These are phyloP conservation scores for Empidonax traillii DNA, from an alignment of 2,113 vertebrate genomes.

Conservation along the genomic window DNA sequence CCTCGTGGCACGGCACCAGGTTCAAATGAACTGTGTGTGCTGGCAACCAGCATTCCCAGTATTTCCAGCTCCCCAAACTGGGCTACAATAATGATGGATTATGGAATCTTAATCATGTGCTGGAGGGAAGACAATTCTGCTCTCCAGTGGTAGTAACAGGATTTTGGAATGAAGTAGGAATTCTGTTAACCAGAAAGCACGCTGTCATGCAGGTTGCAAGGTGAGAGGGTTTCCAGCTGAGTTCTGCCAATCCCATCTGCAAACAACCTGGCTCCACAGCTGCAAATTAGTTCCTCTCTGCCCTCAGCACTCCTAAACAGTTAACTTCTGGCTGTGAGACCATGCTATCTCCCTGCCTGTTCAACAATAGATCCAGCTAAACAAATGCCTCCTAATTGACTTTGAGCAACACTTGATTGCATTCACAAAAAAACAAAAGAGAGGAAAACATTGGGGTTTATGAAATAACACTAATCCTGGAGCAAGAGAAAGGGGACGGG, in stretches of 20 bases:
- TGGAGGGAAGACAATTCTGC: neutral
- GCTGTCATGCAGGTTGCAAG: neutral
- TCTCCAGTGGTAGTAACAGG: neutral
- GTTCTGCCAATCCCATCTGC: neutral
- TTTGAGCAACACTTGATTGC: conserved; percentile 72
- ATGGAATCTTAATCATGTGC: conserved; percentile 5
- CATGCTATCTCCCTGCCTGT: conserved; percentile 34
- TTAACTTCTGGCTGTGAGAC: conserved; percentile 47
- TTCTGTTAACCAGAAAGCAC: neutral
- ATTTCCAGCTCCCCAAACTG: neutral
- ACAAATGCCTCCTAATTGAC: conserved; percentile 72
- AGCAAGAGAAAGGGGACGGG: conserved; percentile 56
- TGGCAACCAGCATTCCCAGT: neutral
- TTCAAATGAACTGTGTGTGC: neutral
- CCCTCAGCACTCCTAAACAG: neutral
- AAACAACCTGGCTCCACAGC: conserved; percentile 37
- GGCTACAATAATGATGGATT: neutral
- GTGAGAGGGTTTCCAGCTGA: conserved; percentile 24
- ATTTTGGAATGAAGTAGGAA: neutral
- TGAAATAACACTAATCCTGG: conserved; percentile 70
- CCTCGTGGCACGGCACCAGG: neutral
- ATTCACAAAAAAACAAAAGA: conserved; percentile 62
- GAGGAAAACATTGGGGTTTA: conserved; percentile 56
- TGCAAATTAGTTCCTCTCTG: conserved; percentile 34
- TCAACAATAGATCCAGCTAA: conserved; percentile 66